Evolutionary conservation across 92 coral and sea anemone species (phyloP), one percentile per base, ranked within the genome.

Genomic region (Palythoa caribaeorum): DNA sequence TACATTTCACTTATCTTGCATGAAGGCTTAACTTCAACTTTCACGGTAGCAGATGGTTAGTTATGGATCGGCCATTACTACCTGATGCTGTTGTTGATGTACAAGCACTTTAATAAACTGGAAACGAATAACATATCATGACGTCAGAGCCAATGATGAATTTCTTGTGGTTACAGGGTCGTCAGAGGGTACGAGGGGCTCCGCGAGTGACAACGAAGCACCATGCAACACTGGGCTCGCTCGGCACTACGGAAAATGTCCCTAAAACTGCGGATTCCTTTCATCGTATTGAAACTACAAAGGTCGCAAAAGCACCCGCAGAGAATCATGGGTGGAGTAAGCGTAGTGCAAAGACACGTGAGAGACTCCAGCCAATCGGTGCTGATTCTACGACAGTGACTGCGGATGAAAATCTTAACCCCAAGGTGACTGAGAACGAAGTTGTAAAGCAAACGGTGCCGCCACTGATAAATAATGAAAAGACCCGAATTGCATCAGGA

Each of bases 191-290:
- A 9, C 98, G 98, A 20, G 98, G 98, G 28, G 90, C 89, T n/a
- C 91, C 98, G 48, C 94, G 98, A 15, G 48, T 94, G 54, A 94
- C 94, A 3, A 93, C 98, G 14, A 92, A 96, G 68, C 92, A 94
- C 85, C 92, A 89, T 74, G 83, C 93, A 19, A n/a, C 91, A 38
- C 12, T 88, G 44, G 87, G 76, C 71, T 69, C 53, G 16, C 92
- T 86, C 28, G 84, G 94, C 48, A 87, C 85, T 62, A 14, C 80
- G 5, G 92, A 92, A 62, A 90, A 89, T 74, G 90, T 66, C 78
- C 72, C 91, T 51, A 39, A 80, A 71, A 65, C 86, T 37, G 78
- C 88, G 57, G 94, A 92, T 21, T 71, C 86, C 28, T 80, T 87
- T 52, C 44, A 88, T 77, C 37, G 84, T 36, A 87, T 81, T 60